Percentiles rank a stretch among this genome's conserved stretches.
These are phyloP conservation scores for Nemurella pictetii DNA, from an alignment of 2,888 invertebrate genomes.

Conservation along the genomic window DNA sequence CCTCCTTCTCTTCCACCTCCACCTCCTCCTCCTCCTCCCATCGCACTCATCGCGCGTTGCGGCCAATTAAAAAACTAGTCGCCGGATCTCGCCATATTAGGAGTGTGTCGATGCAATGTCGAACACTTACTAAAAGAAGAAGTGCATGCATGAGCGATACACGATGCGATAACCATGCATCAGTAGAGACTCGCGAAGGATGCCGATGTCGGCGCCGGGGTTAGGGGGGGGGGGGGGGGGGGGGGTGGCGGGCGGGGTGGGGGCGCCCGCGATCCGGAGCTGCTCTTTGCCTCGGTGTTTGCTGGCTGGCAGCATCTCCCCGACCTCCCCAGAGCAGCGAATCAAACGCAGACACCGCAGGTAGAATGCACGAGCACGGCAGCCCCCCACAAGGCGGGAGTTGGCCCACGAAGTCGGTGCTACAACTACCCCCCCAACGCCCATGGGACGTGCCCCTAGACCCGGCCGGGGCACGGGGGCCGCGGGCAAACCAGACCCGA, in stretches of 20 bases:
- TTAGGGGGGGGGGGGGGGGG: too few species aligned
- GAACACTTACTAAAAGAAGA: not conserved
- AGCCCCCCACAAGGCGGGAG: not conserved
- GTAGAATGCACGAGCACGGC: not conserved
- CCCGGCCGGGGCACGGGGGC: not conserved
- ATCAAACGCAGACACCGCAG: not conserved
- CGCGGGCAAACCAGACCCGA: slow-evolving; percentile 1
- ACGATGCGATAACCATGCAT: too few species aligned
- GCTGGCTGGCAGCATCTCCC: not conserved
- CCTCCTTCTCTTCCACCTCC: too few species aligned
- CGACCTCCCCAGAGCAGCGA: not conserved
- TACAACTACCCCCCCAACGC: not conserved
- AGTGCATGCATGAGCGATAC: not conserved
- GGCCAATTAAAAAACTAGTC: slow-evolving; percentile 21
- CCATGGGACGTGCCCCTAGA: not conserved
- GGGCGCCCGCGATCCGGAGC: not conserved
- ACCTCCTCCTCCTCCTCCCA: too few species aligned
- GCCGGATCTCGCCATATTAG: not conserved
- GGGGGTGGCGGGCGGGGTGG: too few species aligned
- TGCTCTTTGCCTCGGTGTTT: not conserved
- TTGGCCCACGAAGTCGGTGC: not conserved
- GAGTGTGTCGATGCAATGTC: not conserved
- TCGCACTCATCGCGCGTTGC: not conserved
- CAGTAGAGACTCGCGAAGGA: too few species aligned
- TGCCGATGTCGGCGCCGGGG: too few species aligned